phyloP scores from a whole-genome alignment of 2,888 invertebrate species.

The Zele albiditarsus region DNA sequence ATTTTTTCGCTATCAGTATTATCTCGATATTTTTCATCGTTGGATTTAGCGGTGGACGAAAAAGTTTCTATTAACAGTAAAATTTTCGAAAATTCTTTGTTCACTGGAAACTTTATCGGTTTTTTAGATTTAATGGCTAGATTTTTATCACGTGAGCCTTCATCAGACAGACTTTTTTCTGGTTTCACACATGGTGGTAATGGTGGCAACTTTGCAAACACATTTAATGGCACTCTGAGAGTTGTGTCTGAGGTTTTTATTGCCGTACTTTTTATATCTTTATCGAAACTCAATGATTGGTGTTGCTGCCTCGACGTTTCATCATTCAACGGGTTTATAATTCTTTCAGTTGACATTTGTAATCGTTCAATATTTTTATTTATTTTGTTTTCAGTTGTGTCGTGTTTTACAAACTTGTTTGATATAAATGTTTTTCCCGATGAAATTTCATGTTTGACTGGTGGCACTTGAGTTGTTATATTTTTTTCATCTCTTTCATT shows the following conservation, averaged over 20 bases:
- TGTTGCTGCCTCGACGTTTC: neutral
- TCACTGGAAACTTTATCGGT: neutral
- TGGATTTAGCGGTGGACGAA: neutral
- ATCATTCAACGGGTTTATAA: neutral
- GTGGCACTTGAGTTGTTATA: neutral
- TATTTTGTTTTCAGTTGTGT: neutral
- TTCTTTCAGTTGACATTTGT: neutral
- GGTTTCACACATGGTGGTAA: slow-evolving; percentile 13
- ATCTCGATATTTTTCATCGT: neutral
- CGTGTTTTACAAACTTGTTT: neutral
- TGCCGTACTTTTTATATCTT: neutral
- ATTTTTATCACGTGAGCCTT: slow-evolving; percentile 8
- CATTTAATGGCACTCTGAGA: neutral
- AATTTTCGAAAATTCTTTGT: neutral
- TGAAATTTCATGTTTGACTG: neutral
- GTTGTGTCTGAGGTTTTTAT: slow-evolving; percentile 9
- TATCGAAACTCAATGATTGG: neutral
- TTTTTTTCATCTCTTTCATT: neutral
- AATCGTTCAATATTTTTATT: neutral
- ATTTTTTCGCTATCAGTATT: neutral
- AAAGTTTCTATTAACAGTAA: neutral
- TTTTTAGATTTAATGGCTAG: neutral
- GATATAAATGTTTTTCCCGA: neutral
- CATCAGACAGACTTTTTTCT: slow-evolving; percentile 6
- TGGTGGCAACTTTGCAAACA: slow-evolving; percentile 13